phyloP scores from a whole-genome alignment of 2,113 vertebrate species.

The Anguilla japonica region DNA sequence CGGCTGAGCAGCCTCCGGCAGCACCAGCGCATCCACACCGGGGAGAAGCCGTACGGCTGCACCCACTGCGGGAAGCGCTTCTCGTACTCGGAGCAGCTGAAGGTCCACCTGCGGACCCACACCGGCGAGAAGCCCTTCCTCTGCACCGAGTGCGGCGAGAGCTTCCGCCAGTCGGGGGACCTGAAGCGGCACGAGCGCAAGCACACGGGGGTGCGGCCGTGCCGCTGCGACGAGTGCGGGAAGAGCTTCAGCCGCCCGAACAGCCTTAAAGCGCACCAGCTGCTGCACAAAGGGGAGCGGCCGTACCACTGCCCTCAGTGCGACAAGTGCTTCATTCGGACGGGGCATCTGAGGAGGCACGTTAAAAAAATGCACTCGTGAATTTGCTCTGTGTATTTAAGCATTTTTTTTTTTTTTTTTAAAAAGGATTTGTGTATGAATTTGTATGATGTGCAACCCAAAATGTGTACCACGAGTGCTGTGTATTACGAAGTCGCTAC shows the following conservation, averaged over 20 bases:
- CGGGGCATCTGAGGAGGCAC: conserved; percentile 72
- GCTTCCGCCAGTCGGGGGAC: conserved; percentile 54
- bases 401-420: background rate
- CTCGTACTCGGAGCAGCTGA: conserved; percentile 65
- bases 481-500: background rate
- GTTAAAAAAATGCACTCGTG: conserved; percentile 72
- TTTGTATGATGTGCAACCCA: background rate
- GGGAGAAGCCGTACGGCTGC: conserved; percentile 69
- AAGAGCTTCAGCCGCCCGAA: conserved; percentile 75
- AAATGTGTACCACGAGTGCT: background rate
- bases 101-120: conserved; percentile 68
- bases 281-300: conserved; percentile 69
- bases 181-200: conserved; percentile 52
- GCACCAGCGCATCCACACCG: conserved; percentile 72
- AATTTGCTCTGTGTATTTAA: background rate
- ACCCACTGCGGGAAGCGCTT: conserved; percentile 70
- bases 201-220: conserved; percentile 38
- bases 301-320: conserved; percentile 71
- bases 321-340: conserved; percentile 72
- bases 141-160: conserved; percentile 56
- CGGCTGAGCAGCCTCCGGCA: conserved; percentile 69
- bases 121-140: conserved; percentile 39
- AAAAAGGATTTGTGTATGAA: background rate
- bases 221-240: conserved; percentile 65
- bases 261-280: conserved; percentile 72